Percentiles rank a stretch among this genome's conserved stretches.
Evolutionary conservation across 2,113 vertebrate genomes (phyloP).

Genomic region (Pyxicephalus adspersus): DNA sequence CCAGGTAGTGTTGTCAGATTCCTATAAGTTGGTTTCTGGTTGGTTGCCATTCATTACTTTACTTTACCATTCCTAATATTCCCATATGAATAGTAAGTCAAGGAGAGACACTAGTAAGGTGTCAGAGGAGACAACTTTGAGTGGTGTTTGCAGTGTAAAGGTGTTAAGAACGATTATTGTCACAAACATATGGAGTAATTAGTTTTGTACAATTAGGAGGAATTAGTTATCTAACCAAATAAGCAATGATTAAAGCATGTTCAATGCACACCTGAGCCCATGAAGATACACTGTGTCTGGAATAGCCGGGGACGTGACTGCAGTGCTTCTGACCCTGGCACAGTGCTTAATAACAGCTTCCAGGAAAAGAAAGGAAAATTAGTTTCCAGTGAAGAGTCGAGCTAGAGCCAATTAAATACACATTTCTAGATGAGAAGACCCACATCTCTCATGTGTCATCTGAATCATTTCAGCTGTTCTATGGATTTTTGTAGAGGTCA

Average conservation of each 20-base stretch:
- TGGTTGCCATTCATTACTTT: too few species aligned
- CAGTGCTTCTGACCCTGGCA: not conserved
- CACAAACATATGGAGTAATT: constrained; percentile 20
- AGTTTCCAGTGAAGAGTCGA: constrained; percentile 9
- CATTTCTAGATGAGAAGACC: not conserved
- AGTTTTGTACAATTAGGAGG: constrained; percentile 26
- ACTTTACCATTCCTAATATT: too few species aligned
- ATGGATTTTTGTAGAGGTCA: too few species aligned
- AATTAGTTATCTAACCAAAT: constrained; percentile 33
- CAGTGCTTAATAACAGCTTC: not conserved
- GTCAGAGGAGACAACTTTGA: too few species aligned
- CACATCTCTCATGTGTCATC: not conserved
- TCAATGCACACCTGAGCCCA: constrained; percentile 20
- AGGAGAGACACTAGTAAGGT: too few species aligned
- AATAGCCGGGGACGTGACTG: not conserved
- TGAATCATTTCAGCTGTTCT: not conserved
- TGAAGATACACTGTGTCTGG: not conserved
- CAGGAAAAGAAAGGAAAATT: constrained; percentile 23
- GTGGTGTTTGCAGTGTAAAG: not conserved
- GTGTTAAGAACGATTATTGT: not conserved
- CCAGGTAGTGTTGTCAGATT: too few species aligned
- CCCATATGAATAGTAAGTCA: too few species aligned
- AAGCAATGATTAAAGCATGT: constrained; percentile 31
- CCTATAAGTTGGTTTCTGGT: too few species aligned
- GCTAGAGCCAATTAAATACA: constrained; percentile 14